Evolutionary conservation across 2,113 vertebrate genomes (phyloP).

Genomic region (Cettia cetti): DNA sequence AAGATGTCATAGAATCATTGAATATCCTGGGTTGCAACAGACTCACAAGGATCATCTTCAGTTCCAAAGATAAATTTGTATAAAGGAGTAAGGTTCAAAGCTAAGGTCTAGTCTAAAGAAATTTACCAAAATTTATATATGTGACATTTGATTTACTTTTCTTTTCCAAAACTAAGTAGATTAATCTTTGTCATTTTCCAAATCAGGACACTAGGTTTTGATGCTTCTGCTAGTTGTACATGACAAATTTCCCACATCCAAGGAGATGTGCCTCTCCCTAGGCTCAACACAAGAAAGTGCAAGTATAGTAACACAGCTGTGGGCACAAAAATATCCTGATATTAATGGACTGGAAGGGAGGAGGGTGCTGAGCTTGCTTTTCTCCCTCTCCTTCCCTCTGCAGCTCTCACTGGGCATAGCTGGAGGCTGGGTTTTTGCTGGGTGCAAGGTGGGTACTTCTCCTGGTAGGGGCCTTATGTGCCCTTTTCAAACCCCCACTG

Average conservation of each 20-base stretch:
- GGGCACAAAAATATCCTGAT: constrained; percentile 38
- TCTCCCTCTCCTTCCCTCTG: not conserved
- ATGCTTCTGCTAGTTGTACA: not conserved
- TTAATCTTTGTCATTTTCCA: not conserved
- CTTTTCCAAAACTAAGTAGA: not conserved
- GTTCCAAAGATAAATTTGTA: not conserved
- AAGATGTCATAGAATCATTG: not conserved
- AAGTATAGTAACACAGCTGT: constrained; percentile 58
- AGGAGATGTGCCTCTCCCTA: not conserved
- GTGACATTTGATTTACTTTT: not conserved
- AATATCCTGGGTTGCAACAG: not conserved
- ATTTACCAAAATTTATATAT: not conserved
- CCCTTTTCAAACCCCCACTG: accelerated
- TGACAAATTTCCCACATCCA: not conserved
- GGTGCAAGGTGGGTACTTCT: not conserved
- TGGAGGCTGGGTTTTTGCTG: not conserved
- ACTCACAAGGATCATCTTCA: not conserved
- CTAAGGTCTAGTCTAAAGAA: not conserved
- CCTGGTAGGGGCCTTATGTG: not conserved
- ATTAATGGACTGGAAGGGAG: not conserved
- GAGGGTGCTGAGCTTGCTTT: constrained; percentile 18
- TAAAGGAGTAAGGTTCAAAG: not conserved
- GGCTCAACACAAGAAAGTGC: not conserved
- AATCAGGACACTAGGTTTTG: not conserved
- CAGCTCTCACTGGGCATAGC: not conserved